Conservation (phyloP, 2,797 vertebrate species). For the Diceros bicornis region DNA sequence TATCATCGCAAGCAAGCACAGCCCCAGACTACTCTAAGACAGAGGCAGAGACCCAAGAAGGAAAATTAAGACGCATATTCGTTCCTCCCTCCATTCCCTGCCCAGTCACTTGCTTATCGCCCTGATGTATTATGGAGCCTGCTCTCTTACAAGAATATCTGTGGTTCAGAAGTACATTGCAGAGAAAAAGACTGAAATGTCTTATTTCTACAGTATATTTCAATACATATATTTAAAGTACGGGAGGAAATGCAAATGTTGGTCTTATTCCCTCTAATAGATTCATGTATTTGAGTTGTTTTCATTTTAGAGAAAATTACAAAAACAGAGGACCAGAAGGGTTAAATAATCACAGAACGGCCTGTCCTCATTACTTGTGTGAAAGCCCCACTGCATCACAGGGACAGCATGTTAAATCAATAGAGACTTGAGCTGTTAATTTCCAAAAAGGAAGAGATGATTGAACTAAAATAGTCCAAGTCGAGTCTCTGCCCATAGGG, state of each 20-base stretch:
- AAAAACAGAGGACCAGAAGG: slow-evolving; percentile 48
- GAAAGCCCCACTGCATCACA: slow-evolving; percentile 76
- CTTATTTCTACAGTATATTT: neutral
- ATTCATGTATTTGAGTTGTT: neutral
- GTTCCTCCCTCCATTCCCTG: neutral
- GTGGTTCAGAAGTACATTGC: neutral
- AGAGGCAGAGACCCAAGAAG: slow-evolving; percentile 30
- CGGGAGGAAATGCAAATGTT: neutral
- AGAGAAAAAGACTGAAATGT: neutral
- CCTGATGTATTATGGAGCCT: neutral
- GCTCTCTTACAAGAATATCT: neutral
- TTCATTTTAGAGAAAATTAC: slow-evolving; percentile 47
- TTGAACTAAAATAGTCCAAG: slow-evolving; percentile 84
- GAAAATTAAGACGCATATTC: neutral
- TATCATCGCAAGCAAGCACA: slow-evolving; percentile 36
- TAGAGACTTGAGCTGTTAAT: slow-evolving; percentile 82
- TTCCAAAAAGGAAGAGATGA: slow-evolving; percentile 85
- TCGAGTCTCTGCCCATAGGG: slow-evolving; percentile 82
- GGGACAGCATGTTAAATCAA: slow-evolving; percentile 84
- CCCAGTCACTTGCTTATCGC: neutral
- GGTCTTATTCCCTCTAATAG: neutral
- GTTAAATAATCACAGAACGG: slow-evolving; percentile 38
- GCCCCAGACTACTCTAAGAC: slow-evolving; percentile 13
- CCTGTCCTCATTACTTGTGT: slow-evolving; percentile 75
- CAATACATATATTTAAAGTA: neutral